Evolutionary conservation across 2,797 vertebrate genomes (phyloP), one percentile per base, ranked within the genome.

Genomic region (Propithecus perrieri): DNA sequence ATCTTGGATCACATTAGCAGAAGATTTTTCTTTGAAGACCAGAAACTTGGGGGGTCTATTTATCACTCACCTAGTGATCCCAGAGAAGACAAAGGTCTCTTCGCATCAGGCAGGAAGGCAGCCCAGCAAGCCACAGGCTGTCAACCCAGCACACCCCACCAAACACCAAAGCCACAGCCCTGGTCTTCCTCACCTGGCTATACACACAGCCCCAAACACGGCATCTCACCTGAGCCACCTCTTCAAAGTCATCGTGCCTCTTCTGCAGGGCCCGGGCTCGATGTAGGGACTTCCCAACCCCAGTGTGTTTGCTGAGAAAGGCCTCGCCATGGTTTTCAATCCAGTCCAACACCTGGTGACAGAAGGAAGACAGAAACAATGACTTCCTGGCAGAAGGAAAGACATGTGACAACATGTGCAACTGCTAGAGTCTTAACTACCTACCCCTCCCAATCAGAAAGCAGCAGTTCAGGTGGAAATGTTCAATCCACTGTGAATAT

Each of bases 301-400:
- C 99, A 0, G 99, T 99, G 97, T 99, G 99, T 98, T 99, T 99
- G 98, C 99, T 99, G 91, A 99, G 99, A 98, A 99, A 99, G 11
- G 99, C 99, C 97, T 99, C 99, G 0, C 99, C 99, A 0, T 99
- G 99, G 97, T 99, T 99, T 99, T 99, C 99, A 97, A 99, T 99
- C 99, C 99, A 99, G 98, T 99, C 99, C 98, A 99, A 97, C 12
- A 99, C 99, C 99, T 99, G 95, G 93, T 67, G 93, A 98, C 63
- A 96, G 93, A 97, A 96, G 55, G 17, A 95, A 81, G 41, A 71
- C 30, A 93, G 55, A 79, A 87, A 93, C 22, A 94, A 35, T 97
- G 94, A 97, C 63, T 94, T 96, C 7, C 46, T 6, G 20, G 35
- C 57, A 83, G 78, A 76, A 76, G 72, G 38, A 90, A 96, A 86